Evolutionary conservation across 2,797 vertebrate species (phyloP), one percentile per base, ranked within the genome.

Genomic region (Myoxocephalus aenaeus): DNA sequence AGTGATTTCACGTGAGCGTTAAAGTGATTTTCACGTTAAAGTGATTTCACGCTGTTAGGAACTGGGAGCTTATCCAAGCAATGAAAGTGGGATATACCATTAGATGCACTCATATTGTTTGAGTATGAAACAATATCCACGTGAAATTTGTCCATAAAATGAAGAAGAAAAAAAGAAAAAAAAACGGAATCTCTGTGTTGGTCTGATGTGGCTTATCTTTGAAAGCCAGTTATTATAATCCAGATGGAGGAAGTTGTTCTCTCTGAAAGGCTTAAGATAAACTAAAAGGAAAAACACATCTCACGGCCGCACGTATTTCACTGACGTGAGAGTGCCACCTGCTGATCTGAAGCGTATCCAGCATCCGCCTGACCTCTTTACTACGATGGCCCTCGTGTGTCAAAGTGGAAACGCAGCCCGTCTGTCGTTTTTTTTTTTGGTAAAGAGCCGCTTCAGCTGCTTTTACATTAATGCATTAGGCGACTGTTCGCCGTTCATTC

Each of bases 241-340:
- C 75, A 73, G 51, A 44, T 59, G 66, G 76, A 38, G 74, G 68
- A 65, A 81, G 48, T 66, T 46, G 51, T 85, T 70, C 36, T 83
- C 65, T 67, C 38, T 68, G 58, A 77, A 81, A 58, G 36, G 80
- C 67, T 81, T 73, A 36, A 66, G 72, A 86, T 81, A 66, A 88
- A 80, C 72, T 80, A 51, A 80, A 84, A 85, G 63, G 57, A 65
- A 75, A 86, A 84, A 70, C 32, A 74, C 75, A 77, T 77, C 48
- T 18, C 48, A 9, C 18, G n/a, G 32, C 58, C 36, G 3, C 56
- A 38, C 18, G 53, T 17, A 11, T 42, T 85, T 89, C n/a, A 46
- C 82, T 92, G 89, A 89, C 80, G 42, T 84, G 63, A 91, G 75
- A 94, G 92, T 84, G 91, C 94, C 91, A 92, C 90, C 95, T 95